Evolutionary conservation across 2,113 vertebrate species (phyloP).

Genomic region (Labeo rohita): DNA sequence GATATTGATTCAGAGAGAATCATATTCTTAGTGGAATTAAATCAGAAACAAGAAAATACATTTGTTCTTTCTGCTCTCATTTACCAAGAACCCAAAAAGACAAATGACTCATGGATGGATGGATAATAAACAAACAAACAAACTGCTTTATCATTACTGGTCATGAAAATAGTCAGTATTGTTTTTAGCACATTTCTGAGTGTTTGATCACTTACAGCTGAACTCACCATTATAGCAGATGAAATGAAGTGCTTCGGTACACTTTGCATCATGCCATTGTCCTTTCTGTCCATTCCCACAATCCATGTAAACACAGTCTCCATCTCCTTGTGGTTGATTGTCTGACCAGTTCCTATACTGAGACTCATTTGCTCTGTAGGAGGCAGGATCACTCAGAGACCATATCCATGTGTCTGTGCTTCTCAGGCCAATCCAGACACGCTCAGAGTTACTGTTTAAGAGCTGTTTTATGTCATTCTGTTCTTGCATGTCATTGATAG

Average conservation of each 20-base stretch:
- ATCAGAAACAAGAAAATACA: no score
- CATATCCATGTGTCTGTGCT: no score
- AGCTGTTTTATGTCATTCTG: neutral
- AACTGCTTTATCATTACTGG: neutral
- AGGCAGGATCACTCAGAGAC: neutral
- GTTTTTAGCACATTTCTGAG: neutral
- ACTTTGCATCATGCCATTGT: fast-evolving
- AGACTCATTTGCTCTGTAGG: neutral
- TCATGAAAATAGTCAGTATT: neutral
- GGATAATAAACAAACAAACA: no score
- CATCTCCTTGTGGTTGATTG: fast-evolving
- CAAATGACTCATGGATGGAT: no score
- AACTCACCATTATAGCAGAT: constrained; percentile 28
- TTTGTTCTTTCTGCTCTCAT: neutral
- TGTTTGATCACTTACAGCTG: neutral
- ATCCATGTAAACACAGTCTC: neutral
- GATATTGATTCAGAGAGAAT: neutral
- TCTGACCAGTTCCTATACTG: neutral
- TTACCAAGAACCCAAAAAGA: neutral
- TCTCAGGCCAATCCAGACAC: no score
- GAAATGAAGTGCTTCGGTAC: fast-evolving
- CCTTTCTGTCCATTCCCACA: neutral
- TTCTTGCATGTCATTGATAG: neutral
- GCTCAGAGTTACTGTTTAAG: no score
- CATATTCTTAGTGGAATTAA: no score